A percentile compares a stretch with the other conserved stretches of the same genome.
These are phyloP conservation scores for Bucco capensis DNA, from an alignment of 2,113 vertebrate genomes.

Conservation along the genomic window DNA sequence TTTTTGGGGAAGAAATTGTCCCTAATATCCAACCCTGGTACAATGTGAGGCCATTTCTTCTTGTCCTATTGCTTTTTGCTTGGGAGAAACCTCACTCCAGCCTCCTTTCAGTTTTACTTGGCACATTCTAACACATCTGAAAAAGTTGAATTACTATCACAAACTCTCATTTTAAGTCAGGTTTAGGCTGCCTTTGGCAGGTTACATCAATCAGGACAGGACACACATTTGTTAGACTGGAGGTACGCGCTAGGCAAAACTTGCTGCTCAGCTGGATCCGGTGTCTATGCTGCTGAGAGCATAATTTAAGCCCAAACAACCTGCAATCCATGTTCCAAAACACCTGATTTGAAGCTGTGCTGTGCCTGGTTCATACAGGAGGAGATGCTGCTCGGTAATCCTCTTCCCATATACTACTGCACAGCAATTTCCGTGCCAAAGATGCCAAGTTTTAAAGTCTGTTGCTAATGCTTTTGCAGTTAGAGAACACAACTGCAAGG, in stretches of 20 bases:
- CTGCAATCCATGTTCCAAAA: too few relatives aligned
- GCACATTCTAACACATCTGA: not conserved
- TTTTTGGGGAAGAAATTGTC: not conserved
- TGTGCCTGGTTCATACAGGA: rapidly evolving
- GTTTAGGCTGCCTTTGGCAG: not conserved
- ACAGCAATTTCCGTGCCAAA: not conserved
- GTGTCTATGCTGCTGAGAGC: not conserved
- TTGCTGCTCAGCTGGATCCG: not conserved
- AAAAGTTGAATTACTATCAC: not conserved
- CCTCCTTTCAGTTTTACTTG: not conserved
- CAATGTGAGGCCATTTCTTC: not conserved
- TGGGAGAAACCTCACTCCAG: not conserved
- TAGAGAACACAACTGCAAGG: not conserved
- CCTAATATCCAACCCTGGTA: not conserved
- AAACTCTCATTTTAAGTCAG: not conserved
- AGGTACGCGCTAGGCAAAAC: not conserved
- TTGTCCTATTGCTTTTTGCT: not conserved
- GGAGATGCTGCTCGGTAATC: not conserved
- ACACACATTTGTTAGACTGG: rapidly evolving
- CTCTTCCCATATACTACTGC: rapidly evolving
- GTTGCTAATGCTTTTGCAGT: not conserved
- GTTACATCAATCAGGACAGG: not conserved
- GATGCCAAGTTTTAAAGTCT: not conserved
- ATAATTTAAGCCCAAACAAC: not conserved
- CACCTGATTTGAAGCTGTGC: not conserved